phyloP scores from a whole-genome alignment of 2,888 invertebrate genomes.

The Sarcophaga caerulescens region DNA sequence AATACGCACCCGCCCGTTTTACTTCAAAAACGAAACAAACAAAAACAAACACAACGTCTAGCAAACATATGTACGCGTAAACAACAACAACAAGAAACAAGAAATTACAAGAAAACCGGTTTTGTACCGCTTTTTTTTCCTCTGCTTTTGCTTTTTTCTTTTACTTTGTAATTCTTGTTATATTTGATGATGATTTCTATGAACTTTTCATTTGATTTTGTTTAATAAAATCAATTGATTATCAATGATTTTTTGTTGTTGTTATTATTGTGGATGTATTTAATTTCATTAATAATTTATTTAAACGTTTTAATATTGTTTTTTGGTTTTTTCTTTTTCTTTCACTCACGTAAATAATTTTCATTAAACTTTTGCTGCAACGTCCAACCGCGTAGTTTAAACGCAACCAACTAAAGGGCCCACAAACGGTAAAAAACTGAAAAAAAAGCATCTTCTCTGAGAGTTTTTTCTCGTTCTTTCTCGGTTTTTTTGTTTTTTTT shows the following conservation, averaged over 20 bases:
- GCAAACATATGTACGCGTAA: background rate
- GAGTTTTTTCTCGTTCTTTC: background rate
- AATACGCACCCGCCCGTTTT: background rate
- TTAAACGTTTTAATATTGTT: background rate
- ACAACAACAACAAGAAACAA: background rate
- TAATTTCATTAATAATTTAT: constrained; percentile 28
- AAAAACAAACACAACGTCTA: constrained; percentile 15
- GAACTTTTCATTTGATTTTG: too few relatives aligned
- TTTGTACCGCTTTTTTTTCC: background rate
- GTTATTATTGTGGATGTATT: background rate
- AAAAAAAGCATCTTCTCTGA: constrained; percentile 51
- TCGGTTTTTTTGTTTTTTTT: background rate
- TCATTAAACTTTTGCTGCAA: constrained; percentile 37
- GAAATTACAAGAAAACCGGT: background rate
- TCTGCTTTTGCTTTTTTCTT: background rate
- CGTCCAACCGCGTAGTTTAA: constrained; percentile 63
- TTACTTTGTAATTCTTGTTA: constrained; percentile 2
- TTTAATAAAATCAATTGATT: constrained; percentile 57
- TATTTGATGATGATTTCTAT: too few relatives aligned
- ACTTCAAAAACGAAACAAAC: background rate
- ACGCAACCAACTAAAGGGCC: constrained; percentile 60
- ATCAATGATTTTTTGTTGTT: constrained; percentile 37
- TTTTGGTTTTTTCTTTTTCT: background rate
- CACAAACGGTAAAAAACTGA: constrained; percentile 1
- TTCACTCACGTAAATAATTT: background rate